A percentile compares a stretch with the other conserved stretches of the same genome.
These are phyloP conservation scores for Camponotus vicinus DNA, from an alignment of 1,140 invertebrate genomes.

Conservation along the genomic window DNA sequence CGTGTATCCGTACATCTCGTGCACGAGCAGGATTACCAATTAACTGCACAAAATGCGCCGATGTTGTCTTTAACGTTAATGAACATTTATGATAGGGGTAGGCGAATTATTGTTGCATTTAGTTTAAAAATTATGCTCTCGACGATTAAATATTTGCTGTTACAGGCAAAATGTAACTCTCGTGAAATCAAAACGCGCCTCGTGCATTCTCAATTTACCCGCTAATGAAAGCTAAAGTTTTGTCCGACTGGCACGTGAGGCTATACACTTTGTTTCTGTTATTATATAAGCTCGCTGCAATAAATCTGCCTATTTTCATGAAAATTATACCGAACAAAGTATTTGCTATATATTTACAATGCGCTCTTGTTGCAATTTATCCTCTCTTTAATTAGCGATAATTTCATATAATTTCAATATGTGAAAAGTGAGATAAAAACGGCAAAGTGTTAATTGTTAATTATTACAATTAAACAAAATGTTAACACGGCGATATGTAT, in stretches of 20 bases:
- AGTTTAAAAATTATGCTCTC: slow-evolving; percentile 39
- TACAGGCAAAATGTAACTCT: slow-evolving; percentile 14
- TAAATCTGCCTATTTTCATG: slow-evolving; percentile 45
- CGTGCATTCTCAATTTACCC: slow-evolving; percentile 35
- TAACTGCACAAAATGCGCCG: slow-evolving; percentile 25
- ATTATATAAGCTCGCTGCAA: slow-evolving; percentile 11
- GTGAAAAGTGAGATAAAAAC: background rate
- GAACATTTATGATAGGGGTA: slow-evolving; percentile 14
- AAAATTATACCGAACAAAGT: slow-evolving; percentile 9
- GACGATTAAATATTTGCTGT: slow-evolving; percentile 39
- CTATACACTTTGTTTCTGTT: slow-evolving; percentile 34
- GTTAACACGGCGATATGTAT: background rate
- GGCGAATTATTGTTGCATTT: slow-evolving; percentile 52
- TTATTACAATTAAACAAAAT: too few species aligned
- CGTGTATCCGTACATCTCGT: background rate
- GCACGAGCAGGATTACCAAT: slow-evolving; percentile 18
- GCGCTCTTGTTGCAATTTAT: background rate
- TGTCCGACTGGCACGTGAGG: slow-evolving; percentile 22
- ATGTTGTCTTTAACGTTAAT: slow-evolving; percentile 40
- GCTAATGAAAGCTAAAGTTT: slow-evolving; percentile 45
- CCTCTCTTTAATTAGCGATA: background rate
- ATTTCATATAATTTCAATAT: background rate
- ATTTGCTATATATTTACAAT: background rate
- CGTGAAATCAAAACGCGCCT: slow-evolving; percentile 41
- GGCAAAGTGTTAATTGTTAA: too few species aligned